Evolutionary conservation across 2,888 invertebrate genomes (phyloP).

Genomic region (Tenthredo scrophulariae): DNA sequence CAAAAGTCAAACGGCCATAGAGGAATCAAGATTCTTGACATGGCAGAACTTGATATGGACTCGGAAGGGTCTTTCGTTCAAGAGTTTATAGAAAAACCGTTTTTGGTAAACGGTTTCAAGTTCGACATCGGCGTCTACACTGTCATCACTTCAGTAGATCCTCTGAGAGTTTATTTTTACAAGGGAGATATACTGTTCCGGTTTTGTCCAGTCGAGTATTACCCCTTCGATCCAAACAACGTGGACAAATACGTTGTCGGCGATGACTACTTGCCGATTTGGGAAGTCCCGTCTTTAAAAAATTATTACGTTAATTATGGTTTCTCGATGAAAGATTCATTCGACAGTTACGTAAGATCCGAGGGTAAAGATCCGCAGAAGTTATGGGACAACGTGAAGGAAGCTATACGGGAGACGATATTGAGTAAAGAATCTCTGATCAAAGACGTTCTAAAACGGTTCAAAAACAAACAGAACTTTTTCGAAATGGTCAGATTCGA

Average conservation of each 20-base stretch:
- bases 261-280: conserved; percentile 95
- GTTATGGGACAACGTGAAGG: conserved; percentile 91
- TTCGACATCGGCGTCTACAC: conserved; percentile 98
- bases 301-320: conserved; percentile 86
- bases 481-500: conserved; percentile 98
- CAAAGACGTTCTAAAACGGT: conserved; percentile 80
- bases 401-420: conserved; percentile 86
- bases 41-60: conserved; percentile 86
- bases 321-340: conserved; percentile 91
- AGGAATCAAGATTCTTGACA: conserved; percentile 88
- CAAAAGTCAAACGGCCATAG: conserved; percentile 96
- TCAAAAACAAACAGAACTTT: conserved; percentile 82
- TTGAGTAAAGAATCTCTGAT: conserved; percentile 87
- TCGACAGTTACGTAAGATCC: conserved; percentile 87
- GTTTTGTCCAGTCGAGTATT: conserved; percentile 93
- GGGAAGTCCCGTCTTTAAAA: conserved; percentile 91
- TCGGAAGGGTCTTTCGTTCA: conserved; percentile 91
- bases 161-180: conserved; percentile 93
- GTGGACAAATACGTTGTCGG: conserved; percentile 95
- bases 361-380: conserved; percentile 85
- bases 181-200: conserved; percentile 94
- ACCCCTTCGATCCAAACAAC: conserved; percentile 91
- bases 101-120: conserved; percentile 94
- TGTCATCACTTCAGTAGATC: conserved; percentile 93
- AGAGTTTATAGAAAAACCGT: conserved; percentile 93